Evolutionary conservation across 2,888 invertebrate species (phyloP).

Genomic region (Fragum fragum): DNA sequence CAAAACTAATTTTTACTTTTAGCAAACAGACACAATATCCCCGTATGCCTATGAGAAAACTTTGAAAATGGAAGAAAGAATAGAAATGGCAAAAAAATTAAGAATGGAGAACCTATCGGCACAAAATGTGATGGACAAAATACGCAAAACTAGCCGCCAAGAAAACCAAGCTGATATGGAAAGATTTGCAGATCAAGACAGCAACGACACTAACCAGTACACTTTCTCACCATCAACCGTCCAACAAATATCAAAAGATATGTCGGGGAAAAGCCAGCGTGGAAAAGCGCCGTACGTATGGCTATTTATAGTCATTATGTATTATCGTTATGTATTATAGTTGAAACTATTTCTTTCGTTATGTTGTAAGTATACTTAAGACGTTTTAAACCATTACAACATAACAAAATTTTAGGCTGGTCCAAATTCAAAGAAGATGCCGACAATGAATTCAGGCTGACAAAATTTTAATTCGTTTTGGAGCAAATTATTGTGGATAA

Average conservation of each 20-base stretch:
- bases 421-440: no score
- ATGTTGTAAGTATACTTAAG: no score
- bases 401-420: no score
- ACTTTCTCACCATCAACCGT: slow-evolving; percentile 13
- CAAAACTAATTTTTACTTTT: slow-evolving; percentile 82
- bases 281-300: slow-evolving; percentile 15
- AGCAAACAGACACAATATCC: slow-evolving; percentile 99
- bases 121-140: slow-evolving; percentile 88
- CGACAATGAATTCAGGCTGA: no score
- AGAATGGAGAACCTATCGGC: slow-evolving; percentile 92
- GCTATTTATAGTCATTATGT: no score
- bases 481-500: no score
- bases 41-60: slow-evolving; percentile 99
- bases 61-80: slow-evolving; percentile 99
- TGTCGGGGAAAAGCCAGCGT: background rate
- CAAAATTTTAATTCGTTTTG: no score
- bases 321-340: no score
- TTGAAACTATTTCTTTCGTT: no score
- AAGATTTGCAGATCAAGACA: background rate
- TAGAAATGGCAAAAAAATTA: slow-evolving; percentile 97
- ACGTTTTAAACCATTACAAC: no score
- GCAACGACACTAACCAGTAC: background rate
- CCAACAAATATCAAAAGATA: background rate
- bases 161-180: slow-evolving; percentile 74
- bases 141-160: slow-evolving; percentile 87